phyloP scores from a whole-genome alignment of 2,888 invertebrate genomes.

The Sympetrum striolatum region DNA sequence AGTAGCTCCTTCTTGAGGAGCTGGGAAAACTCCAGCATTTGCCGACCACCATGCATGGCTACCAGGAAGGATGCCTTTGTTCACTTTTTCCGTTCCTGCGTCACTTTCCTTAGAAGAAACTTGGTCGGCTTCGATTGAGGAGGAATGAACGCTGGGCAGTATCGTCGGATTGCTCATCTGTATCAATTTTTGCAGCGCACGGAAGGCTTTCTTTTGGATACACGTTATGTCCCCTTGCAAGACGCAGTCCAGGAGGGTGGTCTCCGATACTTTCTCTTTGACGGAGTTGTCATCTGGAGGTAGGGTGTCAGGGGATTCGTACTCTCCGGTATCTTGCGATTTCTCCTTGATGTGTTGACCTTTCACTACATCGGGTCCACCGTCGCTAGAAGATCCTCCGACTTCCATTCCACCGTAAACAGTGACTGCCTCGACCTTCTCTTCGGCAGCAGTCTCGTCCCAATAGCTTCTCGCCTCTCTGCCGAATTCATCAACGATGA shows the following conservation, averaged over 20 bases:
- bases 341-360: conserved; percentile 4
- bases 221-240: conserved; percentile 39
- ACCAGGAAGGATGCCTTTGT: not conserved
- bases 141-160: not conserved
- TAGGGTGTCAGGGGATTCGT: not conserved
- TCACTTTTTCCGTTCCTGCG: not conserved
- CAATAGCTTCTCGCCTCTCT: conserved; percentile 20
- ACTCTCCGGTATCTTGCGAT: not conserved
- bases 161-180: conserved; percentile 19
- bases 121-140: not conserved
- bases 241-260: conserved; percentile 39
- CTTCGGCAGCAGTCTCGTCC: not conserved
- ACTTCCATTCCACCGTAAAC: conserved; percentile 29
- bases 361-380: conserved; percentile 31
- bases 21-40: not conserved
- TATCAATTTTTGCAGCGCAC: conserved; percentile 23
- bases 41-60: not conserved
- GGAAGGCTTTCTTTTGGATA: conserved; percentile 37
- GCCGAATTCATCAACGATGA: conserved; percentile 30
- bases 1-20: not conserved
- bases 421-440: conserved; percentile 30
- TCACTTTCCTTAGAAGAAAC: not conserved
- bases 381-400: not conserved
- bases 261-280: not conserved
- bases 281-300: not conserved